A percentile compares a stretch with the other conserved stretches of the same genome.
These are phyloP conservation scores for Rhamphomyia laevipes DNA, from an alignment of 2,888 invertebrate genomes.

Conservation along the genomic window DNA sequence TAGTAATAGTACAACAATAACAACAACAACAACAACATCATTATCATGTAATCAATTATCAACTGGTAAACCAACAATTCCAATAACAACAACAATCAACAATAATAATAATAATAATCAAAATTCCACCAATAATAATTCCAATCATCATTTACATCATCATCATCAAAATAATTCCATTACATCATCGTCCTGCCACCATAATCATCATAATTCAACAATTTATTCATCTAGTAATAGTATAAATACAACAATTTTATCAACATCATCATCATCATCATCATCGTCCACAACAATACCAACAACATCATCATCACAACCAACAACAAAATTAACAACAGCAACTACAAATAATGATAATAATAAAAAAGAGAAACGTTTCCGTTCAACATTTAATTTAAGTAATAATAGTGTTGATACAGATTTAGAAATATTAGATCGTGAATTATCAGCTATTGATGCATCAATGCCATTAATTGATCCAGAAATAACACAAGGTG, in stretches of 20 bases:
- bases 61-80: slow-evolving; percentile 1
- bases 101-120: neutral
- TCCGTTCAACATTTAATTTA: slow-evolving; percentile 16
- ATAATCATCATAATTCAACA: neutral
- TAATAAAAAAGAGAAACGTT: slow-evolving; percentile 23
- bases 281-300: slow-evolving; percentile 1
- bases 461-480: slow-evolving; percentile 38
- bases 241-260: neutral
- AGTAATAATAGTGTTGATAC: slow-evolving; percentile 33
- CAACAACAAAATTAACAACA: neutral
- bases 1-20: slow-evolving; percentile 1
- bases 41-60: neutral
- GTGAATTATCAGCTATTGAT: slow-evolving; percentile 38
- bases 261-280: neutral
- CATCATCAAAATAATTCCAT: slow-evolving; percentile 6
- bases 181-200: neutral
- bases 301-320: neutral
- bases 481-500: slow-evolving; percentile 38
- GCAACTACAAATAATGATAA: neutral
- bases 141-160: slow-evolving; percentile 1
- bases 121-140: neutral
- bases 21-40: neutral
- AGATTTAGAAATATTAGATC: slow-evolving; percentile 38
- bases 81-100: slow-evolving; percentile 8
- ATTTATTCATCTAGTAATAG: neutral